Evolutionary conservation across 92 coral and sea anemone genomes (phyloP), one percentile per base, ranked within the genome.

Genomic region (Diadumene lineata): DNA sequence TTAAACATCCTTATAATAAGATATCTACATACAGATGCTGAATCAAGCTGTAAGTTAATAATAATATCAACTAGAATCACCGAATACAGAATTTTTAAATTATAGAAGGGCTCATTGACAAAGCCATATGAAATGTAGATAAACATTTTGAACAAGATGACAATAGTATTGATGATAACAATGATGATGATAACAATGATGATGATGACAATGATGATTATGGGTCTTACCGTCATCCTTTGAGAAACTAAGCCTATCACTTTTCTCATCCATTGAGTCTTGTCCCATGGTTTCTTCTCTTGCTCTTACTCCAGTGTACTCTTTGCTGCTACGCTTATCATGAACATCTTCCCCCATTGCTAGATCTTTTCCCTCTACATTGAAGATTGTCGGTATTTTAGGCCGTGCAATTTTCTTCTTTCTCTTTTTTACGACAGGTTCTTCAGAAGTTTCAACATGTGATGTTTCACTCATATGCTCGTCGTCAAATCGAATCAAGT

Each of bases 351-450:
- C 46, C 33, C 76, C 74, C 22, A 43, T 44, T 33, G 43, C 32
- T 29, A 73, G 56, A 23, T 79, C 67, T 44, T 84, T 82, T 1
- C 67, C 92, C 74, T 77, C 89, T 43, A 78, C 62, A 66, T 81
- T 74, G 21, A 96, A 79, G 50, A 96, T 96, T 63, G 97, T 89
- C 78, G 99, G 99, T 56, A 96, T 96, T 70, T 84, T 90, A 24
- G 99, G 97, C 67, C 99, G 85, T 46, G 87, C 75, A n/a, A 88
- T 72, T 55, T 78, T 79, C 70, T 88, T 87, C 66, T 78, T 73
- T 28, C 93, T 81, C 69, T 83, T 84, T 79, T 91, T 82, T 16
- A 83, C 86, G 43, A 83, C 84, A 27, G 86, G 84, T 48, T 72
- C 80, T 28, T 75, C 76, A 18, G 83, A 67, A 1, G 57, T 26